Evolutionary conservation across 1,140 invertebrate species (phyloP).

Genomic region (Drosophila novamexicana): DNA sequence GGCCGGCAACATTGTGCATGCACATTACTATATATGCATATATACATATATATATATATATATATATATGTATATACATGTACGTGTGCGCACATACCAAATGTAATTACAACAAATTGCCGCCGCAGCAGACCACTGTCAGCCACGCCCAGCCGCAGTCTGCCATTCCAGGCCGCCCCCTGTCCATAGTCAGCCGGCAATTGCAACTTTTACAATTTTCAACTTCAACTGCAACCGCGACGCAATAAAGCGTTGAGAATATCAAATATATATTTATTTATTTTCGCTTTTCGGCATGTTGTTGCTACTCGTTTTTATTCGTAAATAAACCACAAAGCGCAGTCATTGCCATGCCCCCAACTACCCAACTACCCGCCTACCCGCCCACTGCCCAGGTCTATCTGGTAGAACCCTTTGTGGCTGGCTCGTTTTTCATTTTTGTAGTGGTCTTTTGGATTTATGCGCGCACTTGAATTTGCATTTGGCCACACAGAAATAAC

Average conservation of each 20-base stretch:
- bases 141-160: neutral
- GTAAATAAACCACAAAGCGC: constrained; percentile 78
- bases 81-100: constrained; percentile 33
- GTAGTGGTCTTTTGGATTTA: constrained; percentile 72
- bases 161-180: no score
- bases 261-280: constrained; percentile 70
- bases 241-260: constrained; percentile 47
- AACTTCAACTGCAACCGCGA: constrained; percentile 69
- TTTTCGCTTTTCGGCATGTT: constrained; percentile 12
- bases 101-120: constrained; percentile 75
- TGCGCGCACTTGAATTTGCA: constrained; percentile 78
- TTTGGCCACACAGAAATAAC: constrained; percentile 56
- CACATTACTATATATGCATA: no score
- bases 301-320: constrained; percentile 20
- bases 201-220: constrained; percentile 74
- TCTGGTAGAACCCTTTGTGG: constrained; percentile 7
- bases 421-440: constrained; percentile 61
- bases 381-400: neutral
- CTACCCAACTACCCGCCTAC: constrained; percentile 5
- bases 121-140: constrained; percentile 12
- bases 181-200: no score
- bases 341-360: constrained; percentile 54
- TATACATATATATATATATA: neutral
- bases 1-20: neutral
- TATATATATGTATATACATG: constrained; percentile 11